Base-by-base conservation (phyloP, 2,113 vertebrate genomes). In the Hiodon alosoides region DNA sequence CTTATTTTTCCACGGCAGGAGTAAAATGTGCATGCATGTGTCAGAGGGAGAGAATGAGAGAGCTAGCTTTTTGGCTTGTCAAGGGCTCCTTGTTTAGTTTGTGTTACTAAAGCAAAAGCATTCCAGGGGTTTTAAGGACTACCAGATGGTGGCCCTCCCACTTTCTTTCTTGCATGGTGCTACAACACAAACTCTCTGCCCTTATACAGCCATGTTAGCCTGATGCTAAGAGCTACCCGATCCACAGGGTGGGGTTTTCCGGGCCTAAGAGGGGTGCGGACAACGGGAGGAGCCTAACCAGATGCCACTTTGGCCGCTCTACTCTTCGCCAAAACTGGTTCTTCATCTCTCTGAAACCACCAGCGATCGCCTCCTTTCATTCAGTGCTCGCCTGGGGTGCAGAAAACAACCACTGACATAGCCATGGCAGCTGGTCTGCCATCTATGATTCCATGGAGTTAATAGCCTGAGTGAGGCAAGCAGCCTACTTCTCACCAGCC, bases 101-200 rank as follows among this genome's bases (percentile, higher is more conserved):
- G 89, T 89, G 91, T 91, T 88, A 91, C 91, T 92, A 91, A 89
- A 92, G 90, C 91, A 91, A 90, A 92, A 87, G 89, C 90, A 92
- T 93, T 93, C 91, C 91, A 92, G 86, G 83, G 86, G 88, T 90
- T 91, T 91, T 93, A 93, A 93, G 88, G 86, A 91, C 88, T 90
- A 92, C 88, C 91, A 93, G 91, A 93, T 93, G 91, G 88, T 81
- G 85, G 84, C 80, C 82, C 80, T 73, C 80, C 79, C 87, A 81
- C 81, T 76, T 84, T 77, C 81, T 80, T 66, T 59, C 75, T 78
- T 79, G 50, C 11, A 17, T 58, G 73, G 72, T 77, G 78, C 67
- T 78, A 79, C 64, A 75, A 84, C 82, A 53, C 83, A 76, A 80
- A 82, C 83, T 78, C 80, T 83, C 79, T 92, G 89, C 84, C 91